Evolutionary conservation across 2,888 invertebrate genomes (phyloP).

Genomic region (Iphiclides podalirius): DNA sequence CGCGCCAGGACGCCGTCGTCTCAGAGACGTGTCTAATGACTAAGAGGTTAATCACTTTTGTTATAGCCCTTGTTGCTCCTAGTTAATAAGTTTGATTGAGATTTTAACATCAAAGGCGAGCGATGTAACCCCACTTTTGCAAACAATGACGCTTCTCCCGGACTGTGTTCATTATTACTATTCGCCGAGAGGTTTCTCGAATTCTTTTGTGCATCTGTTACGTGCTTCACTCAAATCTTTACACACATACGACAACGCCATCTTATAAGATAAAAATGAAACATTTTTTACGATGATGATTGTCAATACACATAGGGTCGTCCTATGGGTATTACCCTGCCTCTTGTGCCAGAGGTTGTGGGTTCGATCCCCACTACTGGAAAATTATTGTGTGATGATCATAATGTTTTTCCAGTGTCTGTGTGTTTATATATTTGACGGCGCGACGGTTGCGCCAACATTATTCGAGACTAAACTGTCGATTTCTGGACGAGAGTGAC

Average conservation of each 20-base stretch:
- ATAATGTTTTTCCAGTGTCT: no score
- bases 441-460: no score
- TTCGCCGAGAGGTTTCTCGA: slow-evolving; percentile 46
- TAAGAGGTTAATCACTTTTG: slow-evolving; percentile 16
- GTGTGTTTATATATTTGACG: no score
- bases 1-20: slow-evolving; percentile 30
- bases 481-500: no score
- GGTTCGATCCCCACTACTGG: no score
- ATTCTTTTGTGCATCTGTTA: slow-evolving; percentile 59
- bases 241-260: slow-evolving; percentile 37
- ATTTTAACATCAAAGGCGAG: slow-evolving; percentile 44
- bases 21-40: slow-evolving; percentile 4
- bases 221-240: slow-evolving; percentile 46
- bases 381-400: no score
- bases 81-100: slow-evolving; percentile 47
- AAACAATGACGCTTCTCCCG: slow-evolving; percentile 48
- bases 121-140: slow-evolving; percentile 39
- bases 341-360: no score
- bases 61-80: slow-evolving; percentile 22
- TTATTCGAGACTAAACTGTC: no score
- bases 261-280: no score
- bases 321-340: no score
- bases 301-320: no score
- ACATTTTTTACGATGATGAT: no score
- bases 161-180: slow-evolving; percentile 55